Conservation (phyloP, 2,797 vertebrate species). For the Cynodonichthys magdalenae region DNA sequence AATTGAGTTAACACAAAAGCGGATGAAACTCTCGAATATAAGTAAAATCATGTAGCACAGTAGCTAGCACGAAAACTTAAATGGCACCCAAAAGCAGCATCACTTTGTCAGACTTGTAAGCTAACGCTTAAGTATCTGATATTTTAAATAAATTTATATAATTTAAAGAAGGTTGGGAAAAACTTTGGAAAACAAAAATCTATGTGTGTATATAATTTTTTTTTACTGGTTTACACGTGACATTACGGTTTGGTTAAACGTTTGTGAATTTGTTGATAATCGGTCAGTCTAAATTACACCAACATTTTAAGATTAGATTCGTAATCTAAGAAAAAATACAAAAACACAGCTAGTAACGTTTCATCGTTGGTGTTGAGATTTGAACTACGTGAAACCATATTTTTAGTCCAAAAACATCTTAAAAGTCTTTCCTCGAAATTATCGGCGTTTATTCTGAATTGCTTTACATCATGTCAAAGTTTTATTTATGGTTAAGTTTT, state of each 20-base stretch:
- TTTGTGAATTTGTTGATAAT: not conserved
- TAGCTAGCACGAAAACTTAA: too few species aligned
- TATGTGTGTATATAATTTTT: not conserved
- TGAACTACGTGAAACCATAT: not conserved
- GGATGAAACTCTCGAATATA: too few species aligned
- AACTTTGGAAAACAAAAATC: not conserved
- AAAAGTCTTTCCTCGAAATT: too few species aligned
- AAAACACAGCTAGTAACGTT: not conserved
- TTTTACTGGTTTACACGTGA: not conserved
- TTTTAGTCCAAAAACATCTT: too few species aligned
- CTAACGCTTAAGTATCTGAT: too few species aligned
- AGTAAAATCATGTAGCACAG: too few species aligned
- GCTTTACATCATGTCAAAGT: not conserved
- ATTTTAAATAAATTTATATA: too few species aligned
- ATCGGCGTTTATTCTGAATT: not conserved
- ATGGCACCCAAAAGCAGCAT: too few species aligned
- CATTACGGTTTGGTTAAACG: conserved; percentile 8
- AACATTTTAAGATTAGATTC: fast-evolving
- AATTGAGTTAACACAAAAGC: too few species aligned
- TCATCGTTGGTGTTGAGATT: not conserved
- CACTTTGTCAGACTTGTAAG: too few species aligned
- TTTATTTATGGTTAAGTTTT: conserved; percentile 3
- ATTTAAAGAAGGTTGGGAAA: too few species aligned
- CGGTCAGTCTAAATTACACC: not conserved
- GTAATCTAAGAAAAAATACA: not conserved